Evolutionary conservation across 2,888 invertebrate genomes (phyloP).

Genomic region (Dascillus cervinus): DNA sequence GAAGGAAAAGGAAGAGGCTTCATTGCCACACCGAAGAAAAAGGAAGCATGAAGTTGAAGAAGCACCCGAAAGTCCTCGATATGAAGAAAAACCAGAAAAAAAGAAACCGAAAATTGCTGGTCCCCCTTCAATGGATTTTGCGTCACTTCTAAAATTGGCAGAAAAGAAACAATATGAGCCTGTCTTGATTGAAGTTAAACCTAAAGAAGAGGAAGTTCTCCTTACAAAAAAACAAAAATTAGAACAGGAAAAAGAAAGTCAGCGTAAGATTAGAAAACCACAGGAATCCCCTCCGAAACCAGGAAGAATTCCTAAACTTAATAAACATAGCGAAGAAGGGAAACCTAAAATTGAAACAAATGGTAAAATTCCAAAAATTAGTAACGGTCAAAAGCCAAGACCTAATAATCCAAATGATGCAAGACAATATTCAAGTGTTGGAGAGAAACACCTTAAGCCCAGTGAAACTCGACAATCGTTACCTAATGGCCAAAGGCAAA

Average conservation of each 20-base stretch:
- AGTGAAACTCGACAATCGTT: too few relatives aligned
- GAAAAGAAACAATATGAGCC: constrained; percentile 79
- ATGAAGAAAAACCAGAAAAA: constrained; percentile 41
- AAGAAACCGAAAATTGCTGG: constrained; percentile 51
- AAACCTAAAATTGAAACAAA: not conserved
- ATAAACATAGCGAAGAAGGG: not conserved
- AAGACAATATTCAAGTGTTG: too few relatives aligned
- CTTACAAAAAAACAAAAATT: constrained; percentile 75
- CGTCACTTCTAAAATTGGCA: constrained; percentile 70
- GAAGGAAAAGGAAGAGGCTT: constrained; percentile 64
- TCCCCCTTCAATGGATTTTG: constrained; percentile 74
- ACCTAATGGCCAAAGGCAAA: too few relatives aligned
- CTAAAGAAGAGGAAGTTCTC: constrained; percentile 51
- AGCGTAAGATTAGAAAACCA: constrained; percentile 38
- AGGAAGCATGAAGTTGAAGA: constrained; percentile 39
- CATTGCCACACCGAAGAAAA: constrained; percentile 58
- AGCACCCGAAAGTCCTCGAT: constrained; percentile 32
- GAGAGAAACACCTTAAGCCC: too few relatives aligned
- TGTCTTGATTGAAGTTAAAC: constrained; percentile 51
- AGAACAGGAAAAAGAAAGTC: constrained; percentile 66
- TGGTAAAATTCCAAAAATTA: not conserved
- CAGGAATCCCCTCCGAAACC: constrained; percentile 6
- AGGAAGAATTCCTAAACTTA: constrained; percentile 11
- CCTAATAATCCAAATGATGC: too few relatives aligned
- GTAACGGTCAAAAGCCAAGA: not conserved